Conservation (phyloP, 2,113 vertebrate genomes). For the Etia nguti region DNA sequence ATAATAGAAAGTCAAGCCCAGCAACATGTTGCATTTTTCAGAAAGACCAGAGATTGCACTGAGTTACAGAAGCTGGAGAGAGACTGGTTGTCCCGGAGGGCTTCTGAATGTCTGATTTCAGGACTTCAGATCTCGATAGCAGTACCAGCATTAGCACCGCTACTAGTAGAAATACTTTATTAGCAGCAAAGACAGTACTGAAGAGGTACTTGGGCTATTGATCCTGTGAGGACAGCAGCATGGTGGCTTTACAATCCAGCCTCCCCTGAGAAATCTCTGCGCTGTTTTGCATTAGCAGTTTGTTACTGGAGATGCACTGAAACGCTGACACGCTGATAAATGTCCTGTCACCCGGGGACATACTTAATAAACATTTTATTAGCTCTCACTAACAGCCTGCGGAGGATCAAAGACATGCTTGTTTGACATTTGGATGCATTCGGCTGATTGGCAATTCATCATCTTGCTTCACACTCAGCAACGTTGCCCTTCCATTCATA, state of each 20-base stretch:
- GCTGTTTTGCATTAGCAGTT: conserved; percentile 14
- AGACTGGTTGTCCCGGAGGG: neutral
- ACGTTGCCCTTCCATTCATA: neutral
- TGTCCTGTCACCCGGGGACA: conserved; percentile 30
- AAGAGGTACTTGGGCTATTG: neutral
- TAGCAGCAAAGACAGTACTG: neutral
- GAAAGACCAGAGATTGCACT: neutral
- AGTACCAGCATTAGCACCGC: neutral
- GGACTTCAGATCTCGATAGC: neutral
- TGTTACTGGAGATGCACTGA: conserved; percentile 9
- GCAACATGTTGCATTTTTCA: neutral
- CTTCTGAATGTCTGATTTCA: neutral
- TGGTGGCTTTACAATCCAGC: neutral
- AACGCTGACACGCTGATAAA: conserved; percentile 37
- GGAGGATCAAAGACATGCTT: conserved; percentile 32
- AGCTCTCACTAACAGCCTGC: conserved; percentile 9
- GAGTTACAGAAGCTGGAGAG: neutral
- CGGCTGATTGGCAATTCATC: conserved; percentile 53
- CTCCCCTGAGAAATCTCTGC: conserved; percentile 22
- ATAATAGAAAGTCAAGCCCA: neutral
- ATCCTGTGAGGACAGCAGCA: neutral
- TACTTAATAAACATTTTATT: conserved; percentile 60
- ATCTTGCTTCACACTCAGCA: neutral
- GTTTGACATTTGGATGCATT: conserved; percentile 49
- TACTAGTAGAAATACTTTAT: neutral